Conservation (phyloP, 2,113 vertebrate species). For the Abramis brama region DNA sequence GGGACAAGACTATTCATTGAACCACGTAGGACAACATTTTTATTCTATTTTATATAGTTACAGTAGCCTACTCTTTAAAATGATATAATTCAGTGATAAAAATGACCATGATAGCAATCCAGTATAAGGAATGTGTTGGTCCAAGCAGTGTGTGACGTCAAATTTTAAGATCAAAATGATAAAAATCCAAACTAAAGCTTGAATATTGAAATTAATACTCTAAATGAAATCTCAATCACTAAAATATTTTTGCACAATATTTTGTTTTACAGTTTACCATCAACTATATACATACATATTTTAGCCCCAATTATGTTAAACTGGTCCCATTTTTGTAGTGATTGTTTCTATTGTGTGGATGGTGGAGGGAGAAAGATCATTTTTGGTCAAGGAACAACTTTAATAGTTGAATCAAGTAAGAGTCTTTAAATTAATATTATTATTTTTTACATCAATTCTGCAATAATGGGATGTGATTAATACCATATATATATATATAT, state of each 20-base stretch:
- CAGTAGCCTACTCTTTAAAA: not conserved
- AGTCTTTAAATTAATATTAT: not conserved
- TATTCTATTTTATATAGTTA: not conserved
- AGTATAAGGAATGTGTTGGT: too few species aligned
- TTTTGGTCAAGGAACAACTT: slow-evolving; percentile 47
- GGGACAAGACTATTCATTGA: slow-evolving; percentile 32
- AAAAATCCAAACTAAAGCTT: too few species aligned
- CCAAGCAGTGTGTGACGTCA: too few species aligned
- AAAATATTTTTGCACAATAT: too few species aligned
- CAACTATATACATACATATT: too few species aligned
- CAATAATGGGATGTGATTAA: not conserved
- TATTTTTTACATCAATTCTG: not conserved
- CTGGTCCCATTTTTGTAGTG: not conserved
- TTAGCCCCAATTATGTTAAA: too few species aligned
- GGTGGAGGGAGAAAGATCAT: not conserved
- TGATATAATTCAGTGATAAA: not conserved
- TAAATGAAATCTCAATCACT: too few species aligned
- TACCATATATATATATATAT: too few species aligned
- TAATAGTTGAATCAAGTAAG: slow-evolving; percentile 51
- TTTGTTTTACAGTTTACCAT: too few species aligned
- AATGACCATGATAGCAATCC: not conserved
- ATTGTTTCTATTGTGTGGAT: slow-evolving; percentile 23
- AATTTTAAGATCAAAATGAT: too few species aligned
- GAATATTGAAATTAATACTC: too few species aligned
- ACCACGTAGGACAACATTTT: slow-evolving; percentile 29